These are phyloP conservation scores for Leiothrix lutea DNA, from an alignment of 2,113 vertebrate genomes.

Conservation along the genomic window DNA sequence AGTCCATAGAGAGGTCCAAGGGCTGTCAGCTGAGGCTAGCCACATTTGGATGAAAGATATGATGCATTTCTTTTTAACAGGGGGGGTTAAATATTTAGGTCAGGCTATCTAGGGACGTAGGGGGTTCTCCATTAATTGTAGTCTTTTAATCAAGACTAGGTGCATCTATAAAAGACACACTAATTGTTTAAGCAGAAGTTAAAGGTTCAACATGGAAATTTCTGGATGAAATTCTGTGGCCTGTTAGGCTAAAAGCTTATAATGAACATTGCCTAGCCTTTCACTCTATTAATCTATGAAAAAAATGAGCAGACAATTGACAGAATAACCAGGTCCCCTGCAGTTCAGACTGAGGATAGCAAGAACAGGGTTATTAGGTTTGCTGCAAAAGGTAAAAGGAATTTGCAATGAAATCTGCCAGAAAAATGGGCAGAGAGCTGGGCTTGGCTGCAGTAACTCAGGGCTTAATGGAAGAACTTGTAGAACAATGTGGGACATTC, in stretches of 20 bases:
- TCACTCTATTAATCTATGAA: background rate
- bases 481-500: background rate
- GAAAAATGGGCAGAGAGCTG: background rate
- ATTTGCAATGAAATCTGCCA: background rate
- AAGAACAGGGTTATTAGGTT: background rate
- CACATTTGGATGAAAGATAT: constrained; percentile 19
- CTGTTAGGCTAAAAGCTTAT: constrained; percentile 1
- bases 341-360: background rate
- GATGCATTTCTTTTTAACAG: background rate
- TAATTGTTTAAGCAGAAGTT: constrained; percentile 14
- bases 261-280: background rate
- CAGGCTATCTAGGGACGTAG: background rate
- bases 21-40: background rate
- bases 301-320: background rate
- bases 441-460: background rate
- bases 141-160: constrained; percentile 49
- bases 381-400: background rate
- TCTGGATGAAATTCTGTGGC: background rate
- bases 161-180: background rate
- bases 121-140: background rate
- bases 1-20: background rate
- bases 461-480: rapidly evolving
- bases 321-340: background rate
- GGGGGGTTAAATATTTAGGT: constrained; percentile 43
- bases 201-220: background rate